These are phyloP conservation scores for Oeneis ivallda DNA, from an alignment of 2,888 invertebrate genomes.

Conservation along the genomic window DNA sequence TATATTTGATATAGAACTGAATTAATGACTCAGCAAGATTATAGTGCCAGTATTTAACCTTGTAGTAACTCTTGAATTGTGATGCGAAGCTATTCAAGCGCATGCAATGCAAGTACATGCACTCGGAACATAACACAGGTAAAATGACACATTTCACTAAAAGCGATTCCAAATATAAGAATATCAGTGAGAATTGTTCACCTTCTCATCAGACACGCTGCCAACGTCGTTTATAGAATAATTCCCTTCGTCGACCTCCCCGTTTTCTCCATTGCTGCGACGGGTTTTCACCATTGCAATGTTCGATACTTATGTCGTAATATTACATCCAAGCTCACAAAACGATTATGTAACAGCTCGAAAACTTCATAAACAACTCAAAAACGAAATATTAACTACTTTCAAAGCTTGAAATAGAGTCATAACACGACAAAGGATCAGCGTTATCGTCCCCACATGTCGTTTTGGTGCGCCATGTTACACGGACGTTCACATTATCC, in stretches of 20 bases:
- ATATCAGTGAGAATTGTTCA: conserved; percentile 62
- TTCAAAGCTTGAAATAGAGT: conserved; percentile 55
- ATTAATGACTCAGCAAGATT: conserved; percentile 12
- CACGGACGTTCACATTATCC: conserved; percentile 49
- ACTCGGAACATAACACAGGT: conserved; percentile 47
- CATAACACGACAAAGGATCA: conserved; percentile 68
- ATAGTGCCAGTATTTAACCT: neutral
- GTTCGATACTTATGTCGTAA: conserved; percentile 54
- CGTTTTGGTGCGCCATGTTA: conserved; percentile 76
- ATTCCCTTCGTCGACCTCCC: conserved; percentile 77
- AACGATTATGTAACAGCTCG: conserved; percentile 60
- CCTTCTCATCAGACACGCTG: conserved; percentile 78
- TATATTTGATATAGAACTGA: neutral
- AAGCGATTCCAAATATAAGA: conserved; percentile 54
- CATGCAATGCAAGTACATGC: conserved; percentile 72
- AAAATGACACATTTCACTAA: conserved; percentile 53
- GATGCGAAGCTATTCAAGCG: conserved; percentile 48
- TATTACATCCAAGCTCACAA: conserved; percentile 60
- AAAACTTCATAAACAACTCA: conserved; percentile 55
- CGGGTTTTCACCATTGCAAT: conserved; percentile 81
- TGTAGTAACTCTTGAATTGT: conserved; percentile 6
- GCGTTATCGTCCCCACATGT: conserved; percentile 76
- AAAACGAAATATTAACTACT: conserved; percentile 50
- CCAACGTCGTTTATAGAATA: conserved; percentile 73
- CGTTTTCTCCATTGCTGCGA: conserved; percentile 79